Evolutionary conservation across 2,888 invertebrate genomes (phyloP).

Genomic region (Epinotia demarniana): DNA sequence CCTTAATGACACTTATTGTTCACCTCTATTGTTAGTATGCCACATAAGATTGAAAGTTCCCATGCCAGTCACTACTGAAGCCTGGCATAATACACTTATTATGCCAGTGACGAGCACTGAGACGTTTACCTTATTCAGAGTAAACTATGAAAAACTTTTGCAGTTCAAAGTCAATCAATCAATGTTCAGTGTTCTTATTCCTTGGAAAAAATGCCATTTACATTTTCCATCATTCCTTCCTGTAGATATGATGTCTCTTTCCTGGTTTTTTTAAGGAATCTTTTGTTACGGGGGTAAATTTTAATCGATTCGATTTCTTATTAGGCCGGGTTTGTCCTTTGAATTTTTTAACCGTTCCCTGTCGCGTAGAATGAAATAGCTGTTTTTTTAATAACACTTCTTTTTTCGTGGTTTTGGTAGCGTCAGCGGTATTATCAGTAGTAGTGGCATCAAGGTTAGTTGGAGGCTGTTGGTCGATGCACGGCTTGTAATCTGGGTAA

Average conservation of each 20-base stretch:
- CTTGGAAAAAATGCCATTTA: no score
- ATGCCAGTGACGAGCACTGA: no score
- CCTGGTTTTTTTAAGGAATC: not conserved
- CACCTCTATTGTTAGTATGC: no score
- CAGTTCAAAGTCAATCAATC: no score
- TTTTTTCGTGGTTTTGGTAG: not conserved
- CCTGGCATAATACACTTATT: no score
- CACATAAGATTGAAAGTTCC: no score
- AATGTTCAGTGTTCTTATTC: no score
- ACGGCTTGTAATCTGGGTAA: slow-evolving; percentile 15
- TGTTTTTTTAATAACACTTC: not conserved
- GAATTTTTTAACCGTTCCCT: not conserved
- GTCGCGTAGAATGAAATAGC: not conserved
- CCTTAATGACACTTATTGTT: no score
- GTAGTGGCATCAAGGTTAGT: not conserved
- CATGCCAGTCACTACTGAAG: no score
- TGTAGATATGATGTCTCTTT: not conserved
- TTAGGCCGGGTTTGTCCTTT: not conserved
- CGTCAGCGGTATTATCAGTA: not conserved
- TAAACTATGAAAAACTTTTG: no score
- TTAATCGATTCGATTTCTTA: not conserved
- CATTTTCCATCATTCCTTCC: not conserved
- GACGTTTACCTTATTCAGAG: no score
- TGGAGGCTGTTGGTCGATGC: slow-evolving; percentile 8
- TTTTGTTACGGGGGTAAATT: not conserved